A percentile compares a stretch with the other conserved stretches of the same genome.
Evolutionary conservation across 2,888 invertebrate species (phyloP).

Genomic region (Agrochola lychnidis): DNA sequence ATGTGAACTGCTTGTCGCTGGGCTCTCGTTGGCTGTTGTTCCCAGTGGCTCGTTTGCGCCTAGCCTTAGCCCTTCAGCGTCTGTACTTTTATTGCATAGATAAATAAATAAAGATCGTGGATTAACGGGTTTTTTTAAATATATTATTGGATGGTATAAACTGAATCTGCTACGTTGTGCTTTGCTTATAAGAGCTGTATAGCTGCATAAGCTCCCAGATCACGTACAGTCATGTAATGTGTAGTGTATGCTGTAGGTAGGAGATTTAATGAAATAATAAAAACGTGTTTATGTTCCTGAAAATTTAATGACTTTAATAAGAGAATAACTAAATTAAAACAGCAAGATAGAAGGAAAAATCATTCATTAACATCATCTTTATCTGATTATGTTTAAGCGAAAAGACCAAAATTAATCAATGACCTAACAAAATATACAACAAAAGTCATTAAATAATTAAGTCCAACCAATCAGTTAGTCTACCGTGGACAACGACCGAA

Average conservation of each 20-base stretch:
- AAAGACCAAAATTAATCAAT: conserved; percentile 90
- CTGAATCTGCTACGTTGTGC: neutral
- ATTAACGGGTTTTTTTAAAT: neutral
- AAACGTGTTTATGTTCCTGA: conserved; percentile 85
- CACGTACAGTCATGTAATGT: neutral
- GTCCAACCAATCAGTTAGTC: conserved; percentile 87
- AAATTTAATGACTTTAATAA: conserved; percentile 91
- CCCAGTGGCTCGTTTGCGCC: too few relatives aligned
- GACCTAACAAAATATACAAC: conserved; percentile 91
- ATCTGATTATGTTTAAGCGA: conserved; percentile 87
- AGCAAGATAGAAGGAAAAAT: conserved; percentile 89
- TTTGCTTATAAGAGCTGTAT: neutral
- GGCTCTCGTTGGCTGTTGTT: too few relatives aligned
- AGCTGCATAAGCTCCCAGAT: neutral
- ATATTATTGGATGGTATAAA: neutral
- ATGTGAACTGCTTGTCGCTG: too few relatives aligned
- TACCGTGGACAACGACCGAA: conserved; percentile 83
- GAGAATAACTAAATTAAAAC: conserved; percentile 91
- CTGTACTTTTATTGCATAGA: neutral
- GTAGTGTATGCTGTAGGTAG: neutral
- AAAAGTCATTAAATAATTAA: conserved; percentile 91
- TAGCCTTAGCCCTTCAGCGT: too few relatives aligned
- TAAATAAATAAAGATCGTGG: neutral
- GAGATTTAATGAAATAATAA: conserved; percentile 65
- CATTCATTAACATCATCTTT: conserved; percentile 88